Conservation (phyloP, 1,140 invertebrate genomes). For the Tetramorium alpestre region DNA sequence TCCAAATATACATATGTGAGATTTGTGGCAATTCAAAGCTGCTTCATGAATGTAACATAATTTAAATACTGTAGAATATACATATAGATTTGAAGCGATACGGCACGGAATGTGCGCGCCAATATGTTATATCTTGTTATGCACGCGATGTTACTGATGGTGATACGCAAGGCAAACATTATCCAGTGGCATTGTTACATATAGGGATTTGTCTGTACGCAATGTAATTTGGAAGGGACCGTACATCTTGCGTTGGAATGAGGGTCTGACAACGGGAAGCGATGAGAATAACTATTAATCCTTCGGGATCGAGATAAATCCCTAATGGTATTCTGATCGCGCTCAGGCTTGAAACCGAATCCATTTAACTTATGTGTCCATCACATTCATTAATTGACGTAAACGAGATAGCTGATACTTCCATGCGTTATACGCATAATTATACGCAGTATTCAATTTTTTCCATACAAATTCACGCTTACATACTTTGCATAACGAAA, state of each 20-base stretch:
- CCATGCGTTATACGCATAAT: background rate
- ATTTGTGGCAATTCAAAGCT: background rate
- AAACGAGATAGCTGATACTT: slow-evolving; percentile 19
- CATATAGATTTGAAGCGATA: slow-evolving; percentile 21
- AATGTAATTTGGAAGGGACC: slow-evolving; percentile 23
- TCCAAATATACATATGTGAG: background rate
- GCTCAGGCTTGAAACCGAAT: background rate
- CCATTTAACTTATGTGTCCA: slow-evolving; percentile 7
- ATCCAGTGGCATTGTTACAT: background rate
- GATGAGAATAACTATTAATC: slow-evolving; percentile 31
- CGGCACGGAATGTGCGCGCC: background rate
- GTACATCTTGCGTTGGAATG: slow-evolving; percentile 25
- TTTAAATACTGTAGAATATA: slow-evolving; percentile 24
- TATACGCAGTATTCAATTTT: slow-evolving; percentile 10
- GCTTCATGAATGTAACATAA: slow-evolving; percentile 13
- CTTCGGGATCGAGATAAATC: background rate
- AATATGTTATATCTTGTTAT: slow-evolving; percentile 25
- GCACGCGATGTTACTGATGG: background rate
- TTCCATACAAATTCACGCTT: background rate
- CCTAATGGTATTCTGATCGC: background rate
- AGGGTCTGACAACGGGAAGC: background rate
- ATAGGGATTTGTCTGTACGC: slow-evolving; percentile 15
- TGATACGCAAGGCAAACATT: slow-evolving; percentile 23
- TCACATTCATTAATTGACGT: slow-evolving; percentile 27
- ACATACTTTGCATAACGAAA: background rate